phyloP scores from a whole-genome alignment of 2,888 invertebrate genomes.

The Drosophila fungiperda region DNA sequence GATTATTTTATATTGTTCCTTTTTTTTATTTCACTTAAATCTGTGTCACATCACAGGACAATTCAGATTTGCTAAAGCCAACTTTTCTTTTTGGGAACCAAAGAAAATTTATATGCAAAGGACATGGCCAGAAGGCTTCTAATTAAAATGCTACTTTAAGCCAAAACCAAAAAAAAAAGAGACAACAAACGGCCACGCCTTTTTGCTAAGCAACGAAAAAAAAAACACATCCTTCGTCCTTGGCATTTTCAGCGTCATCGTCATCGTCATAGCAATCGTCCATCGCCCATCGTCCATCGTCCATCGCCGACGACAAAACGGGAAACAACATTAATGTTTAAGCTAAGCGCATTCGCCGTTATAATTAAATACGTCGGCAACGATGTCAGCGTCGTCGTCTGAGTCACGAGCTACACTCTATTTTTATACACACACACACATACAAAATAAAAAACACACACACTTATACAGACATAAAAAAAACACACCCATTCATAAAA shows the following conservation, averaged over 20 bases:
- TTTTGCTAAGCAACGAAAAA: slow-evolving; percentile 27
- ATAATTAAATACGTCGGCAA: slow-evolving; percentile 70
- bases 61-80: slow-evolving; percentile 16
- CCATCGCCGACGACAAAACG: slow-evolving; percentile 49
- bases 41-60: not conserved
- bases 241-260: slow-evolving; percentile 35
- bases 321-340: slow-evolving; percentile 74
- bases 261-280: slow-evolving; percentile 36
- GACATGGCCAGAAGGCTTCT: slow-evolving; percentile 26
- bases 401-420: slow-evolving; percentile 1
- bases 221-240: slow-evolving; percentile 20
- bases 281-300: slow-evolving; percentile 12
- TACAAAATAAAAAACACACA: not conserved
- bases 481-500: slow-evolving; percentile 1
- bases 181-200: slow-evolving; percentile 26
- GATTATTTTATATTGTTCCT: not conserved
- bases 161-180: not conserved
- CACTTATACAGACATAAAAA: not conserved
- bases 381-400: slow-evolving; percentile 25
- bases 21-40: not conserved
- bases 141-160: slow-evolving; percentile 46
- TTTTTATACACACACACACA: slow-evolving; percentile 2
- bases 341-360: slow-evolving; percentile 59
- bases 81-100: slow-evolving; percentile 14
- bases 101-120: slow-evolving; percentile 35